Evolutionary conservation across 2,888 invertebrate genomes (phyloP), one percentile per base, ranked within the genome.

Genomic region (Heliconius ismenius): DNA sequence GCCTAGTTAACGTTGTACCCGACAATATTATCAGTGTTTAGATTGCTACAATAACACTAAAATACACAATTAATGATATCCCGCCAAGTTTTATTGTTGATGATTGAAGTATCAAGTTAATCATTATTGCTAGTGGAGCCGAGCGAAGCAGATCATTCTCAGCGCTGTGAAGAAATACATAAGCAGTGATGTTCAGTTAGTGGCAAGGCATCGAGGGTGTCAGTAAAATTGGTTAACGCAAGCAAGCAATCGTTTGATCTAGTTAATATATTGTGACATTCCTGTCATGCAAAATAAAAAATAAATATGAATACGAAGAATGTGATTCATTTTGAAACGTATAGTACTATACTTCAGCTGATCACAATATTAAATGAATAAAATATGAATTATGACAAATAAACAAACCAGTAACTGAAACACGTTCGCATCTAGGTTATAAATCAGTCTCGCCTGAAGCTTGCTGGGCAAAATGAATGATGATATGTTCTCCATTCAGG

Each of bases 111-210:
- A 74, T 74, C 63, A 36, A 28, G 78, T 75, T 74, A 78, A 63
- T 78, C 75, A 36, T 72, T 73, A 68, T 64, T 62, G 79, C 75
- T 78, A 83, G 86, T 86, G 88, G 85, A 90, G 90, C 89, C 91
- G 90, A 90, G 91, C 92, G 89, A 94, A 94, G 93, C 94, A 92
- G 92, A 92, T 86, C 93, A 94, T 93, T 92, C 93, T 92, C 92
- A 94, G 93, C 93, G 87, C 89, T 89, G 90, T 91, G 91, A 92
- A 92, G 91, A 90, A 81, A 82, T 89, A 92, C 87, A 89, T 87
- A 94, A 93, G 94, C 93, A 84, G 92, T 93, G 91, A 88, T 89
- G 85, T 90, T 90, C 87, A 92, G 93, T 94, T 94, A 94, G 93
- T 94, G 93, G 93, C 94, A 94, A 92, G 93, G 92, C 92, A 91